These are phyloP conservation scores for Meganola albula DNA, from an alignment of 2,888 invertebrate species.

Conservation along the genomic window DNA sequence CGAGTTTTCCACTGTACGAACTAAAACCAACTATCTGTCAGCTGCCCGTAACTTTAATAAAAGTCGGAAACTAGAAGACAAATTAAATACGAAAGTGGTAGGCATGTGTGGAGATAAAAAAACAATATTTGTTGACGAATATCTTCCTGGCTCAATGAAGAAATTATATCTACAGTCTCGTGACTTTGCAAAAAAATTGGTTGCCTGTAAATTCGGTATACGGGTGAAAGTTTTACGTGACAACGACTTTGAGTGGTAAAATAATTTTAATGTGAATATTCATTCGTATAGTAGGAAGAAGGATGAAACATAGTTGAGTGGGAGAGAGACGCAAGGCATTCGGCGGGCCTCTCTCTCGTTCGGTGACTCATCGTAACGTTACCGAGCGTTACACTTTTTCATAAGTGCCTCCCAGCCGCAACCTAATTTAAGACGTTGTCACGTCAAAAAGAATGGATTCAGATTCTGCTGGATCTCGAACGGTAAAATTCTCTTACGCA, in stretches of 20 bases:
- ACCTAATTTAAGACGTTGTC: too few relatives aligned
- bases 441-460: not conserved
- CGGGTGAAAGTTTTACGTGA: too few relatives aligned
- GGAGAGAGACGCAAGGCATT: too few relatives aligned
- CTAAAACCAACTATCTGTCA: not conserved
- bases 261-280: too few relatives aligned
- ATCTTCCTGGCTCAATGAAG: not conserved
- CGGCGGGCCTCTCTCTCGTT: too few relatives aligned
- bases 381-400: too few relatives aligned
- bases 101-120: not conserved
- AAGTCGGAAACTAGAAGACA: not conserved
- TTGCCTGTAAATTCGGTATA: too few relatives aligned
- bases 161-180: not conserved
- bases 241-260: too few relatives aligned
- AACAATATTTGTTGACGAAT: not conserved
- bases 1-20: not conserved
- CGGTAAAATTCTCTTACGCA: not conserved
- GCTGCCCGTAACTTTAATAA: not conserved
- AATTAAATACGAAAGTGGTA: not conserved
- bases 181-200: not conserved
- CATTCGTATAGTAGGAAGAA: too few relatives aligned
- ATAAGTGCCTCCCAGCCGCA: too few relatives aligned
- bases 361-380: too few relatives aligned
- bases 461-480: not conserved
- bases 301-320: too few relatives aligned